Percentiles rank a stretch among this genome's conserved stretches.
Evolutionary conservation across 2,113 vertebrate genomes (phyloP).

Genomic region (Antechinus stuartii): DNA sequence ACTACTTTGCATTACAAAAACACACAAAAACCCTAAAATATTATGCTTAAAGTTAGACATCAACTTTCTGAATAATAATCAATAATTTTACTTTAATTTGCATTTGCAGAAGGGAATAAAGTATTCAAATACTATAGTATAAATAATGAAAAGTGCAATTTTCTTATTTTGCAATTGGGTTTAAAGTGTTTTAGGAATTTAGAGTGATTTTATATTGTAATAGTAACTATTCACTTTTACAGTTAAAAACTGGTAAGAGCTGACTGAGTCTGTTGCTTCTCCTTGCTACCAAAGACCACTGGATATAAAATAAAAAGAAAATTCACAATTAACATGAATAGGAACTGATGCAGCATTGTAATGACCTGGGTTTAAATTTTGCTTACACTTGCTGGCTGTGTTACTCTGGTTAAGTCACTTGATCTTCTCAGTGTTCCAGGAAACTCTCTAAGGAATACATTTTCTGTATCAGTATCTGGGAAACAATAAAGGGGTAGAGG

Average conservation of each 20-base stretch:
- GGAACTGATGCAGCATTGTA: neutral
- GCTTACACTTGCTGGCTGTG: neutral
- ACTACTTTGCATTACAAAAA: constrained; percentile 60
- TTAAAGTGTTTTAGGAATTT: constrained; percentile 80
- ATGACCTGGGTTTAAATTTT: neutral
- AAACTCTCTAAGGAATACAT: neutral
- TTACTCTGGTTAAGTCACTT: neutral
- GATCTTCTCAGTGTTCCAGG: neutral
- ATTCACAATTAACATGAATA: constrained; percentile 70
- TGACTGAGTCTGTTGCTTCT: constrained; percentile 64
- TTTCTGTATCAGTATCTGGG: neutral
- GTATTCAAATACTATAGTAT: constrained; percentile 72
- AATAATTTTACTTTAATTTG: constrained; percentile 77
- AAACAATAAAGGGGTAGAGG: neutral
- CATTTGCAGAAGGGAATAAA: constrained; percentile 71
- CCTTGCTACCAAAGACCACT: constrained; percentile 66
- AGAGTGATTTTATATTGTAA: constrained; percentile 82
- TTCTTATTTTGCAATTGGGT: constrained; percentile 79
- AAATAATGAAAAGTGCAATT: constrained; percentile 78
- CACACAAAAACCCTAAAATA: constrained; percentile 49
- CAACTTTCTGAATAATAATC: constrained; percentile 73
- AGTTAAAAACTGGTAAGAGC: constrained; percentile 72
- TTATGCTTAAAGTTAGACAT: constrained; percentile 67
- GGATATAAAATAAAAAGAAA: constrained; percentile 73
- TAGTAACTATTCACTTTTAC: constrained; percentile 78